Conservation (phyloP, 1,140 invertebrate genomes). For the Drosophila subobscura region DNA sequence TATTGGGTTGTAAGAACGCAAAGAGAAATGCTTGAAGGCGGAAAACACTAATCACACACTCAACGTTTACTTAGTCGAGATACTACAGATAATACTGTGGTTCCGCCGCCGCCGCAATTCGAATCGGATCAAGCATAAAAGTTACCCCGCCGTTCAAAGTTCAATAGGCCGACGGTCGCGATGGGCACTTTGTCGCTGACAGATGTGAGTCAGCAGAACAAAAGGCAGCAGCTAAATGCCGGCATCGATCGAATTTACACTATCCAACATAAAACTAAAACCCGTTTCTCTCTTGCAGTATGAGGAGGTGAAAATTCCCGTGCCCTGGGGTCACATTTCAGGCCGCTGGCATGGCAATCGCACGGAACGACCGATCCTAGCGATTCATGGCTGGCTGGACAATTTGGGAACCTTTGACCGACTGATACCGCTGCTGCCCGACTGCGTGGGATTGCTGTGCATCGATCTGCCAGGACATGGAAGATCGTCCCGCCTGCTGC, state of each 20-base stretch:
- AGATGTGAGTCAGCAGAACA: slow-evolving; percentile 34
- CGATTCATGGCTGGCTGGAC: slow-evolving; percentile 90
- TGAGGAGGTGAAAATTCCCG: slow-evolving; percentile 86
- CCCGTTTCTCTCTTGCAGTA: slow-evolving; percentile 35
- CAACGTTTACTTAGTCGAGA: no score
- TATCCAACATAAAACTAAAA: not conserved
- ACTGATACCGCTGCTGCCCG: slow-evolving; percentile 86
- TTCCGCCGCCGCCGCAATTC: no score
- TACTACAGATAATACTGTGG: no score
- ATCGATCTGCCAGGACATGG: slow-evolving; percentile 90
- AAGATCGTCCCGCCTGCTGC: slow-evolving; percentile 86
- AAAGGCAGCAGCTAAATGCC: no score
- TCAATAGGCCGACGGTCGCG: not conserved
- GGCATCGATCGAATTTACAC: not conserved
- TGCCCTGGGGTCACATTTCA: slow-evolving; percentile 87
- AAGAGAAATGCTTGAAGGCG: not conserved
- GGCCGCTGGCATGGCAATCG: slow-evolving; percentile 88
- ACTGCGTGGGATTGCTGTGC: slow-evolving; percentile 86
- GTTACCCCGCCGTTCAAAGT: slow-evolving; percentile 7
- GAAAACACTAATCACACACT: no score
- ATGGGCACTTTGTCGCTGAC: slow-evolving; percentile 47
- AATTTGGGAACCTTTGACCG: slow-evolving; percentile 89
- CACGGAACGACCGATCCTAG: slow-evolving; percentile 86
- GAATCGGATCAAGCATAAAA: not conserved
- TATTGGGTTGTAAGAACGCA: not conserved